phyloP scores from a whole-genome alignment of 2,113 vertebrate genomes.

The Patagioenas fasciata region DNA sequence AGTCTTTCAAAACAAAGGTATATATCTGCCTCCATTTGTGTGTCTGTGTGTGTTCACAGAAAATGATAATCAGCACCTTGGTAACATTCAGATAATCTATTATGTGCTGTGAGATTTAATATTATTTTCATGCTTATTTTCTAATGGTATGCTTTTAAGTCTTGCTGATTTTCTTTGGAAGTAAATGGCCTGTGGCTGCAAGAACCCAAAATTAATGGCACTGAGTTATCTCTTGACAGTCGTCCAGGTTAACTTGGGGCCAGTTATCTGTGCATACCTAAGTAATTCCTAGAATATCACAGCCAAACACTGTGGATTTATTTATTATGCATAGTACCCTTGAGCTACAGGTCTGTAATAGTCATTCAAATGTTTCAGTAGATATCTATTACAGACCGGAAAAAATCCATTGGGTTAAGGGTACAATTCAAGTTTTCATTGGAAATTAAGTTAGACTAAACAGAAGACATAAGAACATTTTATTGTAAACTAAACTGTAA shows the following conservation, averaged over 20 bases:
- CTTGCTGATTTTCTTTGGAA: conserved; percentile 19
- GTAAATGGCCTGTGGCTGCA: not conserved
- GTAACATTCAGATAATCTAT: not conserved
- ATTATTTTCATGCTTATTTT: conserved; percentile 14
- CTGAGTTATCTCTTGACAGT: not conserved
- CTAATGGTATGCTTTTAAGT: conserved; percentile 11
- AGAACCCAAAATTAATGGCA: not conserved
- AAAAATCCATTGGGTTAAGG: not conserved
- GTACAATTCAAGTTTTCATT: not conserved
- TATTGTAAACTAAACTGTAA: not conserved
- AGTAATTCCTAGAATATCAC: not conserved
- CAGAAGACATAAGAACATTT: not conserved
- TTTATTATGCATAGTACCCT: not conserved
- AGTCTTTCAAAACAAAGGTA: not conserved
- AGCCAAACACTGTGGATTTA: not conserved
- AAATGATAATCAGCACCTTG: not conserved
- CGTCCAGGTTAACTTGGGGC: not conserved
- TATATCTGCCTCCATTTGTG: not conserved
- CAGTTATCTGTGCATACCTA: not conserved
- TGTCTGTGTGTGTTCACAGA: not conserved
- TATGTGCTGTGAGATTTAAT: not conserved
- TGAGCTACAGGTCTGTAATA: not conserved
- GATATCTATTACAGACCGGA: not conserved
- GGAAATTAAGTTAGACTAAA: not conserved
- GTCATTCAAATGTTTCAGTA: not conserved